Percentiles rank a stretch among this genome's conserved stretches.
Conservation (phyloP, 2,888 invertebrate species). For the Lepas anatifera region DNA sequence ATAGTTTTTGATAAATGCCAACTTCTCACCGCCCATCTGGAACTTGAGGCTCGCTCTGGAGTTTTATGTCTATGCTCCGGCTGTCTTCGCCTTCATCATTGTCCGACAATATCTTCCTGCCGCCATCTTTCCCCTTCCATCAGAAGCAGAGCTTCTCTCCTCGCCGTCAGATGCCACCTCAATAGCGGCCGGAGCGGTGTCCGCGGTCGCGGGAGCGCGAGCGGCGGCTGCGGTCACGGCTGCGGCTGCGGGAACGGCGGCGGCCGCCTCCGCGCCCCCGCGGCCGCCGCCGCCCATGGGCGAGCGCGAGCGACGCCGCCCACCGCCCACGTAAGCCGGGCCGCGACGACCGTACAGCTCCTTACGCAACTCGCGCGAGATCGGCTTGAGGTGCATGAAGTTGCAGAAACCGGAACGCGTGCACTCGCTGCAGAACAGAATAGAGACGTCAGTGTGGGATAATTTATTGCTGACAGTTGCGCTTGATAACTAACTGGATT, state of each 20-base stretch:
- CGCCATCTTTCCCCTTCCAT: too few species aligned
- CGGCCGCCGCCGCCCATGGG: constrained; percentile 5
- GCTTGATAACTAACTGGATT: too few species aligned
- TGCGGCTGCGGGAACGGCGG: not conserved
- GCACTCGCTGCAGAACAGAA: constrained; percentile 75
- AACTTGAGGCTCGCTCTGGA: too few species aligned
- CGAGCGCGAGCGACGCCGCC: not conserved
- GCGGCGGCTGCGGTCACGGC: not conserved
- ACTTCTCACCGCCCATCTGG: too few species aligned
- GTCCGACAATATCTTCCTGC: too few species aligned
- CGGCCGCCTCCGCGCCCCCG: not conserved
- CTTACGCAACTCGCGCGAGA: constrained; percentile 83
- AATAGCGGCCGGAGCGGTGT: not conserved
- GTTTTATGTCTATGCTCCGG: too few species aligned
- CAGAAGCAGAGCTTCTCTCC: too few species aligned
- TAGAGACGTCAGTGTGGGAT: too few species aligned
- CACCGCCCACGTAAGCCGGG: not conserved
- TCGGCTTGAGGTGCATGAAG: constrained; percentile 99
- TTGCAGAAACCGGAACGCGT: constrained; percentile 93
- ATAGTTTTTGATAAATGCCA: too few species aligned
- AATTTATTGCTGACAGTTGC: too few species aligned
- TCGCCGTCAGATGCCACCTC: too few species aligned
- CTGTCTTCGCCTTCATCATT: too few species aligned
- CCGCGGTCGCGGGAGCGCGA: not conserved
- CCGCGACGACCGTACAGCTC: constrained; percentile 44